Conservation (phyloP, 2,113 vertebrate species). For the Plecturocebus donacophilus region DNA sequence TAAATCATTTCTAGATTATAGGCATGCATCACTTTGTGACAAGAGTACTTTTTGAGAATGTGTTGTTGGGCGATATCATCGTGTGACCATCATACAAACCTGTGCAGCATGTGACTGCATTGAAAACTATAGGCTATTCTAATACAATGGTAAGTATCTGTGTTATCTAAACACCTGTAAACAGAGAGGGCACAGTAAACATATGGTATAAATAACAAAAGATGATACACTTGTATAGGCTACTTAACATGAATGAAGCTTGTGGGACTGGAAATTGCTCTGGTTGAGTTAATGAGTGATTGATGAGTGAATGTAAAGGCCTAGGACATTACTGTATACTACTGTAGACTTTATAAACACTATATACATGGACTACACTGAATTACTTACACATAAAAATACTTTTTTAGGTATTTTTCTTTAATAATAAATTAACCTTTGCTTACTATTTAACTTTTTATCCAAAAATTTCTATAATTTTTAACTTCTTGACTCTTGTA, state of each 20-base stretch:
- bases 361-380: background rate
- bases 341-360: background rate
- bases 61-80: background rate
- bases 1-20: background rate
- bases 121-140: background rate
- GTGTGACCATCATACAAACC: background rate
- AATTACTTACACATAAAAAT: background rate
- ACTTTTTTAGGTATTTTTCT: background rate
- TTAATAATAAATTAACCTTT: background rate
- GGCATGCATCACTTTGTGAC: background rate
- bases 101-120: background rate
- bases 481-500: background rate
- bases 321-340: background rate
- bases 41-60: background rate
- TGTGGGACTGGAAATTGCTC: background rate
- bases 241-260: background rate
- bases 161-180: background rate
- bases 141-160: background rate
- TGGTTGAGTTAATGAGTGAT: background rate
- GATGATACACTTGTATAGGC: background rate
- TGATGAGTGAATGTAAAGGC: background rate
- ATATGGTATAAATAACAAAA: background rate
- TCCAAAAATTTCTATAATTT: background rate
- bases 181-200: background rate
- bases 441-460: background rate